Percentiles rank a stretch among this genome's conserved stretches.
Conservation (phyloP, 2,888 invertebrate species). For the Ornithoptera priamus region DNA sequence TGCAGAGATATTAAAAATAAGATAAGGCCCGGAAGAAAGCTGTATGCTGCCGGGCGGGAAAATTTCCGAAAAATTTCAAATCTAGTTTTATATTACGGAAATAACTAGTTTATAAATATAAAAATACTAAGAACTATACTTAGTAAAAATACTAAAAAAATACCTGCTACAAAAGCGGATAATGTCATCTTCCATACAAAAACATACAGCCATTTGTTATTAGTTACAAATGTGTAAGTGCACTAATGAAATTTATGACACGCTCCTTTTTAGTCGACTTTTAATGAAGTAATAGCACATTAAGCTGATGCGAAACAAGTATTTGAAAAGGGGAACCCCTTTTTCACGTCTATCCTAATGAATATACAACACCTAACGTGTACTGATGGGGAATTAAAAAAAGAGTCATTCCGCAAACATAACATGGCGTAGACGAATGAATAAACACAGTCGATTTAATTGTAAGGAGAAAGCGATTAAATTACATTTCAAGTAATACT, state of each 20-base stretch:
- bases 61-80: too few relatives aligned
- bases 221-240: background rate
- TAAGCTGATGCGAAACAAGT: conserved; percentile 31
- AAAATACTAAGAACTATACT: too few relatives aligned
- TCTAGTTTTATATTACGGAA: too few relatives aligned
- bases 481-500: background rate
- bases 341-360: conserved; percentile 44
- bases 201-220: too few relatives aligned
- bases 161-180: too few relatives aligned
- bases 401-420: conserved; percentile 51
- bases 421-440: conserved; percentile 47
- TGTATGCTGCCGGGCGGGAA: too few relatives aligned
- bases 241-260: background rate
- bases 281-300: conserved; percentile 18
- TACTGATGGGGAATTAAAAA: conserved; percentile 44
- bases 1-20: too few relatives aligned
- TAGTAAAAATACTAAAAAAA: too few relatives aligned
- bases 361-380: conserved; percentile 47
- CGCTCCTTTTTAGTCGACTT: background rate
- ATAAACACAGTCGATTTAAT: conserved; percentile 31
- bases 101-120: too few relatives aligned
- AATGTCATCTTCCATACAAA: too few relatives aligned
- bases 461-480: conserved; percentile 24
- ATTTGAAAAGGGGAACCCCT: conserved; percentile 41
- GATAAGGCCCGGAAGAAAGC: too few relatives aligned